Evolutionary conservation across 1,140 invertebrate species (phyloP), one percentile per base, ranked within the genome.

Genomic region (Hycleus phaleratus): DNA sequence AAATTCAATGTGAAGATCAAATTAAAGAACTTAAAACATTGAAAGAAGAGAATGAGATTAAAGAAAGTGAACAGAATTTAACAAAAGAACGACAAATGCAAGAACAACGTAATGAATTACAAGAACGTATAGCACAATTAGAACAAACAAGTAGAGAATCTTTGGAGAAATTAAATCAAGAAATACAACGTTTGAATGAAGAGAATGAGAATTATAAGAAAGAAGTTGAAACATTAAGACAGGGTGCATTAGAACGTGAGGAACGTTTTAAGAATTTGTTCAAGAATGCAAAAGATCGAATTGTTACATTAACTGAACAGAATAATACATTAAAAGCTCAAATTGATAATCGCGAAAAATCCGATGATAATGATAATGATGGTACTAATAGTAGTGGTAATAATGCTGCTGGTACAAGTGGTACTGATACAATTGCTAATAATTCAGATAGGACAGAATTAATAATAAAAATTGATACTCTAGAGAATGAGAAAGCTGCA

Each of bases 1-100:
- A 95, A 72, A 85, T 83, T 4, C 89, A 90, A 65, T 92, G 82
- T 68, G 88, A 92, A 69, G 89, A 91, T 60, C 71, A 80, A 38
- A 74, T 77, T 0, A 86, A 85, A 69, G 76, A 76, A 3, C 73
- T 82, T 3, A 85, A 88, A 67, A 81, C 84, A 59, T 71, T 65
- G 24, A 78, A 80, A 68, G 65, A 69, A 53, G 66, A 71, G 42
- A 73, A 76, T 11, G 74, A 77, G 62, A 73, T 69, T 50, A 44
- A 73, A 12, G 51, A 64, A 49, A 62, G 24, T 47, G 62, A 66
- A 18, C 60, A 64, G 49, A 58, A 26, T 51, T n/a, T n/a, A n/a
- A 24, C 62, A 5, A 69, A 62, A 77, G 54, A 74, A 55, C 58
- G 64, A 59, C 63, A 79, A 54, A 65, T 76, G 60, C 75, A 79